Base-by-base conservation (phyloP, 2,797 vertebrate species). In the Leptatherina wallacei region DNA sequence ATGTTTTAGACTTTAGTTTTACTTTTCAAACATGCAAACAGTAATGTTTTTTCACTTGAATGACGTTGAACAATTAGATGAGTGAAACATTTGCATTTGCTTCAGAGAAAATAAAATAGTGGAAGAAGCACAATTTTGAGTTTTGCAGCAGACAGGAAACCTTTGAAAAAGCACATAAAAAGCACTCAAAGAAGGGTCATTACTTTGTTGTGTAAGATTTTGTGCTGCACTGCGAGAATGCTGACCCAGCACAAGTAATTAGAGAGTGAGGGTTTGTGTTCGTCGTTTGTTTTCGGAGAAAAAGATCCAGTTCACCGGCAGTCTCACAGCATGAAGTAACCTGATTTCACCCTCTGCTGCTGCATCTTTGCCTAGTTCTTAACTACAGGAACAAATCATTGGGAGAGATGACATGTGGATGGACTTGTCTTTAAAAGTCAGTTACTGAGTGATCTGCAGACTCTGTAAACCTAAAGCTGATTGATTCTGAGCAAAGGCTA, bases 221-320 rank as follows among this genome's bases (percentile, higher is more conserved):
- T 64, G 27, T 70, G 52, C 57, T 32, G 59, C 16, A 22, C 61
- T 56, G 75, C 12, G 55, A 84, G 73, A 87, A 83, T 0, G 80
- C 89, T 88, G 86, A 93, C 68, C 78, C 69, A 86, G 88, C 85
- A 77, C 62, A 86, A 70, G 77, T 93, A 91, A 93, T 90, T 87
- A 80, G 75, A 61, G 61, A 83, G 75, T 65, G 76, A 79, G 75
- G 63, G 71, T 88, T 81, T 80, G 64, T 77, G 73, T 75, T 81
- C 59, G 66, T 73, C 49, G 30, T 32, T 32, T 83, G 65, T 69
- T 84, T 75, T 89, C 69, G 83, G 78, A 90, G 74, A 36, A 85
- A 78, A 47, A 86, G 83, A 71, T 82, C 60, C 47, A 63, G 77
- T 85, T 85, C 73, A 78, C 22, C 67, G 65, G 61, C 84, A 82